A percentile compares a stretch with the other conserved stretches of the same genome.
phyloP scores from a whole-genome alignment of 2,888 invertebrate genomes.

The Protophormia terraenovae region DNA sequence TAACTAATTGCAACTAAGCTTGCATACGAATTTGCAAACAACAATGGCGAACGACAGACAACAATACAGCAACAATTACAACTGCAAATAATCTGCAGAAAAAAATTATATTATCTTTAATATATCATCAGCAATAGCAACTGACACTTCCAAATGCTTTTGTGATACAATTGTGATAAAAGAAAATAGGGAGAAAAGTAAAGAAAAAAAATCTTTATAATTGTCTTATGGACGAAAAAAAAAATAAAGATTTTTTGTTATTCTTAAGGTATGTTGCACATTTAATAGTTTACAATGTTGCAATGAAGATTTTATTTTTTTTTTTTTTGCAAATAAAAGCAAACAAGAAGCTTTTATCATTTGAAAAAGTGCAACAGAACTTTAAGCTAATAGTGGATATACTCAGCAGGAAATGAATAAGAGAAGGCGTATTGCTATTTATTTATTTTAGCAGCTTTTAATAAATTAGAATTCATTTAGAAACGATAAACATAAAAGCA shows the following conservation, averaged over 20 bases:
- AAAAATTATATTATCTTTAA: constrained; percentile 40
- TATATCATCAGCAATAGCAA: constrained; percentile 38
- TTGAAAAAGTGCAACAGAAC: background rate
- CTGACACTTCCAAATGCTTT: constrained; percentile 51
- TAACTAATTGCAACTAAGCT: constrained; percentile 60
- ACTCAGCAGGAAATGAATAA: background rate
- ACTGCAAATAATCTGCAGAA: constrained; percentile 3
- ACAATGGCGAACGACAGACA: constrained; percentile 10
- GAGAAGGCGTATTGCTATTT: no score
- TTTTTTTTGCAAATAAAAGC: background rate
- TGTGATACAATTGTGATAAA: constrained; percentile 54
- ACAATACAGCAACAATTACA: constrained; percentile 15
- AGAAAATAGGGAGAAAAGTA: background rate
- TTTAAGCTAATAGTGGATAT: background rate
- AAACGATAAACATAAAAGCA: no score
- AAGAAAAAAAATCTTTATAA: background rate
- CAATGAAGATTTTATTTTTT: constrained; percentile 24
- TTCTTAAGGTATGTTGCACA: constrained; percentile 55
- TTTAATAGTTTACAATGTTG: constrained; percentile 63
- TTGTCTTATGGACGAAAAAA: background rate
- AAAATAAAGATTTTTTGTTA: background rate
- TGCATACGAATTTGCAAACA: constrained; percentile 5
- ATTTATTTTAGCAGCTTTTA: no score
- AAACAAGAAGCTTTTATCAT: constrained; percentile 23
- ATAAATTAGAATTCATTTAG: no score